Evolutionary conservation across 2,888 invertebrate genomes (phyloP), one percentile per base, ranked within the genome.

Genomic region (Gryllus longicercus): DNA sequence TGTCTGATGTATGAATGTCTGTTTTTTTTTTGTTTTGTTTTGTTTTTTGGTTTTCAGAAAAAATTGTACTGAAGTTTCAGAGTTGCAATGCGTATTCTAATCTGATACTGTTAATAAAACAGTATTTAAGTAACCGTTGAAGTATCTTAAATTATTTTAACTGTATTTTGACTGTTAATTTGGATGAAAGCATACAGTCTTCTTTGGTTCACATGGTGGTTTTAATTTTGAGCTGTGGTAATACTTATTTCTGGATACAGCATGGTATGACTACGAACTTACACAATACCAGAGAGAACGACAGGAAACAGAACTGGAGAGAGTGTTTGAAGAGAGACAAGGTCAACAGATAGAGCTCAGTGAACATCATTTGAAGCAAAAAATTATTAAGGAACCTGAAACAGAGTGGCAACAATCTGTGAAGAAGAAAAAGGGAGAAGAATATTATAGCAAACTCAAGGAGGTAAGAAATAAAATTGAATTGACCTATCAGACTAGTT

Each of bases 201-300:
- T 38, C 38, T 38, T 38, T 38, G 38, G 38, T 38, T 38, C 38
- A 38, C 38, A 38, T 38, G 38, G 38, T 38, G 38, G 38, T 38
- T 38, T 38, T 38, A 38, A 38, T 38, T 38, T 38, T 38, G 38
- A 38, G 38, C 38, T 38, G 38, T 38, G 38, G 38, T 38, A 38
- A 38, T 38, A 38, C 38, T 38, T 38, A 38, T 38, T 38, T 38
- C 38, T 38, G 38, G 38, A 38, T 38, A 84, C 88, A 94, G 96
- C 96, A 85, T 97, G 96, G 96, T 97, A 97, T 90, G 96, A 97
- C 89, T 91, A 92, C 86, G 96, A 95, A 87, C 91, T 95, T 86
- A 90, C 93, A 83, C 92, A 92, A 86, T 96, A 95, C 88, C 96
- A 96, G 88, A 90, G 91, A 86, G 93, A 94, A 84, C 93, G 96